A percentile compares a stretch with the other conserved stretches of the same genome.
phyloP scores from a whole-genome alignment of 2,113 vertebrate species.

The Onychorhynchus coronatus region DNA sequence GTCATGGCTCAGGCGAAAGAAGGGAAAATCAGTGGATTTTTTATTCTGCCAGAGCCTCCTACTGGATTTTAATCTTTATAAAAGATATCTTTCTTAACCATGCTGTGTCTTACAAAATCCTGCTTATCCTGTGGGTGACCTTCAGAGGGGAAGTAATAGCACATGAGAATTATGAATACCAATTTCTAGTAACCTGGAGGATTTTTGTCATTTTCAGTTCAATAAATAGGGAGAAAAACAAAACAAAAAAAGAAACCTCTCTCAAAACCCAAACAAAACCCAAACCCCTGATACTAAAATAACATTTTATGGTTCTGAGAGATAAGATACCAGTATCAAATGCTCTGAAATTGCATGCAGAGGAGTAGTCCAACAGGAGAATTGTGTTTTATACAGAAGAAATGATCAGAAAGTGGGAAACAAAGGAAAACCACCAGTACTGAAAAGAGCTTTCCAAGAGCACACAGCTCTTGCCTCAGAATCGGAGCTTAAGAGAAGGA shows the following conservation, averaged over 20 bases:
- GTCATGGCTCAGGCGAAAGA: background rate
- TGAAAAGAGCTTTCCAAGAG: background rate
- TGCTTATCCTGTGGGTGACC: background rate
- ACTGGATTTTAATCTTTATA: background rate
- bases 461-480: background rate
- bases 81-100: background rate
- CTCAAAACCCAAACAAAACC: background rate
- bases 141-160: background rate
- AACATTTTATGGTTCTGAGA: background rate
- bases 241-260: background rate
- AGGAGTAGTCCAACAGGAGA: background rate
- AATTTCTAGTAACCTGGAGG: background rate
- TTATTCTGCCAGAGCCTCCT: background rate
- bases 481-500: background rate
- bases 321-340: no score
- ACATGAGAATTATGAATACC: background rate
- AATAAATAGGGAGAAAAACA: accelerated
- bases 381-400: background rate
- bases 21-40: background rate
- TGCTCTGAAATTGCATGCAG: background rate
- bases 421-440: background rate
- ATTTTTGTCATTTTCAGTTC: background rate
- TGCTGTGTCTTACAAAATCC: background rate
- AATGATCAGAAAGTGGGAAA: background rate
- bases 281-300: accelerated